phyloP scores from a whole-genome alignment of 92 coral and sea anemone species.

The Meandrina meandrites region DNA sequence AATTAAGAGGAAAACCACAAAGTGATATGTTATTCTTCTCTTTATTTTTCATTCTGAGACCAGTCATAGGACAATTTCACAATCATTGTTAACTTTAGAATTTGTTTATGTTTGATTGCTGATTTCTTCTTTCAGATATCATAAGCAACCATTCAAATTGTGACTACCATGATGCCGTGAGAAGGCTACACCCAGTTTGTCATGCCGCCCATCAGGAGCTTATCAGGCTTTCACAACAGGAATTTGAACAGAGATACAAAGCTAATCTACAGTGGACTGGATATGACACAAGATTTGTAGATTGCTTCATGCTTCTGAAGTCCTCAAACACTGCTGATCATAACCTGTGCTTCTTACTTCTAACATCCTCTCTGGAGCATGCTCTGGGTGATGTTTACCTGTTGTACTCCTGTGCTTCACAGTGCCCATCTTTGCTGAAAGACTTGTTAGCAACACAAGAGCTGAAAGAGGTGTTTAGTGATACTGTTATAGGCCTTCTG shows the following conservation, averaged over 20 bases:
- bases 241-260: constrained; percentile 61
- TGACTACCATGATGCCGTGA: constrained; percentile 50
- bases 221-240: constrained; percentile 34
- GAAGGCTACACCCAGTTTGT: constrained; percentile 53
- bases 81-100: no score
- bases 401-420: constrained; percentile 40
- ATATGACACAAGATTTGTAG: constrained; percentile 45
- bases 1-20: no score
- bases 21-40: no score
- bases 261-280: constrained; percentile 76
- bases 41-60: no score
- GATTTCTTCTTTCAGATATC: constrained; percentile 6
- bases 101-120: no score
- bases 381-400: constrained; percentile 82
- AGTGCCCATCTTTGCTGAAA: constrained; percentile 75
- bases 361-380: constrained; percentile 82
- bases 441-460: constrained; percentile 72
- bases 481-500: constrained; percentile 56
- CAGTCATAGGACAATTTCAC: no score
- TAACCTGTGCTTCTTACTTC: constrained; percentile 58
- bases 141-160: constrained; percentile 9
- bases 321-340: constrained; percentile 50
- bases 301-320: constrained; percentile 64
- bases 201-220: constrained; percentile 49
- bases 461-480: constrained; percentile 63